phyloP scores from a whole-genome alignment of 2,797 vertebrate species.

The Lophotriccus pileatus region DNA sequence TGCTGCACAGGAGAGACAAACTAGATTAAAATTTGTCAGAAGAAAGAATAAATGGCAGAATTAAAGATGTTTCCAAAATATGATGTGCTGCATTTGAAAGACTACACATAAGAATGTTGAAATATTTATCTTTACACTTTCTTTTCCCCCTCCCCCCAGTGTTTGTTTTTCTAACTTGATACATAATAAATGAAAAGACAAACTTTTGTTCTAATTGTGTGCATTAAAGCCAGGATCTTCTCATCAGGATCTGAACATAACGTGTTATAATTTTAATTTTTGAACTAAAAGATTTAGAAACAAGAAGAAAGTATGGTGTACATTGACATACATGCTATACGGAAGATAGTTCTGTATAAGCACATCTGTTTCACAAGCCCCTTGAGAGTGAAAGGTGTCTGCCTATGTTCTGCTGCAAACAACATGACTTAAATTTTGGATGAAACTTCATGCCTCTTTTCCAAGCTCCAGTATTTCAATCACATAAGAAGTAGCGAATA shows the following conservation, averaged over 20 bases:
- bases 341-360: not conserved
- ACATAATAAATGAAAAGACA: not conserved
- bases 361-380: not conserved
- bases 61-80: not conserved
- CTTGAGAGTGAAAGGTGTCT: not conserved
- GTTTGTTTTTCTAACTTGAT: not conserved
- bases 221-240: not conserved
- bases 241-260: not conserved
- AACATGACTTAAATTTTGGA: not conserved
- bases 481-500: not conserved
- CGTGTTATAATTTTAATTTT: not conserved
- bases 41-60: not conserved
- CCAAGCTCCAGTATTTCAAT: not conserved
- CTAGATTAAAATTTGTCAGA: not conserved
- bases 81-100: not conserved
- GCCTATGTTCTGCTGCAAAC: not conserved
- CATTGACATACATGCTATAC: not conserved
- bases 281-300: not conserved
- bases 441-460: not conserved
- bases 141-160: not conserved
- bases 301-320: not conserved
- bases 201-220: not conserved
- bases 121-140: not conserved
- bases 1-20: not conserved
- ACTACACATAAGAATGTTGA: not conserved